phyloP scores from a whole-genome alignment of 1,140 invertebrate species.

The Heliconius melpomene region DNA sequence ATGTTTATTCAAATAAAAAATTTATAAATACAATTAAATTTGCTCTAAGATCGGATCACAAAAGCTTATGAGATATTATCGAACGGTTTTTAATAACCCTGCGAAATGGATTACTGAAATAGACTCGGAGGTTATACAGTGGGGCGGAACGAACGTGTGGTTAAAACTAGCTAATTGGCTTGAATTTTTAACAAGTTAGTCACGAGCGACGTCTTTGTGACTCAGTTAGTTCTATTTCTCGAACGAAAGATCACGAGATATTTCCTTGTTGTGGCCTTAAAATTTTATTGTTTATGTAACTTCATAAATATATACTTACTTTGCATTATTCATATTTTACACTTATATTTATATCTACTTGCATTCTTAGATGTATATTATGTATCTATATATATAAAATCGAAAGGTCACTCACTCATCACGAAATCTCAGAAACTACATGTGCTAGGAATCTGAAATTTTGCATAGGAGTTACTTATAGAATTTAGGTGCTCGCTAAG shows the following conservation, averaged over 20 bases:
- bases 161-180: constrained; percentile 60
- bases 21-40: background rate
- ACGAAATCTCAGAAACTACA: too few relatives aligned
- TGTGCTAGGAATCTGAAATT: too few relatives aligned
- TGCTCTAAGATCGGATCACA: background rate
- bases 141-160: constrained; percentile 35
- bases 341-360: background rate
- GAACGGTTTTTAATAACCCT: constrained; percentile 23
- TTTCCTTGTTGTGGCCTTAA: constrained; percentile 38
- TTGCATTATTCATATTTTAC: constrained; percentile 11
- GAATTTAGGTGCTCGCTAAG: too few relatives aligned
- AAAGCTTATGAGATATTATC: constrained; percentile 14
- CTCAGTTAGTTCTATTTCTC: constrained; percentile 68
- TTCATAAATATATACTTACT: background rate
- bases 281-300: constrained; percentile 21
- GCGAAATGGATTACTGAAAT: constrained; percentile 29
- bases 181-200: constrained; percentile 75
- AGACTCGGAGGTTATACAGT: constrained; percentile 28
- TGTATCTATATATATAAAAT: too few relatives aligned
- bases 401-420: too few relatives aligned
- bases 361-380: background rate
- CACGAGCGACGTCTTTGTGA: constrained; percentile 62
- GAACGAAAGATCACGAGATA: constrained; percentile 48
- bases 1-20: background rate
- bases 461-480: too few relatives aligned